A percentile compares a stretch with the other conserved stretches of the same genome.
Evolutionary conservation across 1,140 invertebrate genomes (phyloP).

Genomic region (Trichoplusia ni): DNA sequence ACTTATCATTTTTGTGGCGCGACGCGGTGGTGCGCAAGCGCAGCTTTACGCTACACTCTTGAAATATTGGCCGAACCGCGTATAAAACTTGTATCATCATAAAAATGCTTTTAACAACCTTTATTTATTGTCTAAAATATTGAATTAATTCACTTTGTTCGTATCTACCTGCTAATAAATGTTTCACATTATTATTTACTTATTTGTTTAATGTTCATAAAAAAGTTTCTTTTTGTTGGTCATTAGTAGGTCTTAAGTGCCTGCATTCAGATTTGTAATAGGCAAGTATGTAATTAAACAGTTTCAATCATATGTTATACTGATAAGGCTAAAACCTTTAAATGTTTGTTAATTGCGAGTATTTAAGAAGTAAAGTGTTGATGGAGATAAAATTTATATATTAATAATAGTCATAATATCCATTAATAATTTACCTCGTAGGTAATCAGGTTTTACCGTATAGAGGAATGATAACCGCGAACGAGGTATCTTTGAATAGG

Average conservation of each 20-base stretch:
- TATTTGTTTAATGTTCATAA: slow-evolving; percentile 24
- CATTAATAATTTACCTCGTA: not conserved
- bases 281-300: slow-evolving; percentile 9
- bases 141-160: slow-evolving; percentile 57
- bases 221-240: slow-evolving; percentile 5
- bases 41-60: slow-evolving; percentile 49
- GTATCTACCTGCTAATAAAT: slow-evolving; percentile 31
- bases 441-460: too few species aligned
- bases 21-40: slow-evolving; percentile 56
- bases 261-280: slow-evolving; percentile 2
- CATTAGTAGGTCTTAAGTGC: slow-evolving; percentile 20
- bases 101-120: slow-evolving; percentile 70
- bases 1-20: slow-evolving; percentile 78
- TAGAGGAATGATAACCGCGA: too few species aligned
- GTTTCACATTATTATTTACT: slow-evolving; percentile 32
- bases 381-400: not conserved
- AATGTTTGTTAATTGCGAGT: not conserved
- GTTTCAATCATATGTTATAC: slow-evolving; percentile 20
- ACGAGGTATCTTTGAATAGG: too few species aligned
- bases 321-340: not conserved
- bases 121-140: slow-evolving; percentile 72
- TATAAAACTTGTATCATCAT: slow-evolving; percentile 74
- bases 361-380: slow-evolving; percentile 9
- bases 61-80: slow-evolving; percentile 67
- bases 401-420: slow-evolving; percentile 7